These are phyloP conservation scores for Sylvia atricapilla DNA, from an alignment of 2,113 vertebrate genomes.

Conservation along the genomic window DNA sequence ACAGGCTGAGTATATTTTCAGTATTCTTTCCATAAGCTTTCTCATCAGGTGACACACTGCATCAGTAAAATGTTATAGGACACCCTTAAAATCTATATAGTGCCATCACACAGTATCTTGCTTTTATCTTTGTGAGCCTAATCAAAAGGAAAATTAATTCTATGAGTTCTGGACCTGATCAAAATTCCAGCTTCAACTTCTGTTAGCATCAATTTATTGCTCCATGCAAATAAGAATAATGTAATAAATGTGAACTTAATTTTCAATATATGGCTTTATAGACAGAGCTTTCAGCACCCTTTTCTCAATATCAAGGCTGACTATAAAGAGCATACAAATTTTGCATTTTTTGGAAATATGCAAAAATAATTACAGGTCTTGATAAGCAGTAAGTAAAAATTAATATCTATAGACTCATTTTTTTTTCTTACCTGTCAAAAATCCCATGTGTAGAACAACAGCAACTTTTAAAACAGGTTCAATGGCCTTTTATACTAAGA, in stretches of 20 bases:
- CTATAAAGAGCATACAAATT: background rate
- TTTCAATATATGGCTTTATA: background rate
- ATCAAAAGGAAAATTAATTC: background rate
- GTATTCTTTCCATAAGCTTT: background rate
- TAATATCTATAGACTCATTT: background rate
- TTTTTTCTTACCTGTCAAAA: background rate
- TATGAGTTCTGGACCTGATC: background rate
- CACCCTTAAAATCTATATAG: background rate
- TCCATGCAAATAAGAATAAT: background rate
- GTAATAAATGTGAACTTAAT: background rate
- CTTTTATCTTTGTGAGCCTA: background rate
- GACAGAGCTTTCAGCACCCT: background rate
- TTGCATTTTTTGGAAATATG: background rate
- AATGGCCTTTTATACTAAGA: background rate
- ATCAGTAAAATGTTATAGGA: background rate
- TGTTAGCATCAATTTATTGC: background rate
- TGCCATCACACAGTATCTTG: background rate
- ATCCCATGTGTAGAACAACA: background rate
- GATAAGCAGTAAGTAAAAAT: background rate
- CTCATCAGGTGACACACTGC: background rate
- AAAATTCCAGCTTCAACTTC: background rate
- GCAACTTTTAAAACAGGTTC: background rate
- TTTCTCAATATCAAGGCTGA: background rate
- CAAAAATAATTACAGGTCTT: background rate
- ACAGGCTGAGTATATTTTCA: background rate